Conservation (phyloP, 2,113 vertebrate species). For the Leuciscus idus region DNA sequence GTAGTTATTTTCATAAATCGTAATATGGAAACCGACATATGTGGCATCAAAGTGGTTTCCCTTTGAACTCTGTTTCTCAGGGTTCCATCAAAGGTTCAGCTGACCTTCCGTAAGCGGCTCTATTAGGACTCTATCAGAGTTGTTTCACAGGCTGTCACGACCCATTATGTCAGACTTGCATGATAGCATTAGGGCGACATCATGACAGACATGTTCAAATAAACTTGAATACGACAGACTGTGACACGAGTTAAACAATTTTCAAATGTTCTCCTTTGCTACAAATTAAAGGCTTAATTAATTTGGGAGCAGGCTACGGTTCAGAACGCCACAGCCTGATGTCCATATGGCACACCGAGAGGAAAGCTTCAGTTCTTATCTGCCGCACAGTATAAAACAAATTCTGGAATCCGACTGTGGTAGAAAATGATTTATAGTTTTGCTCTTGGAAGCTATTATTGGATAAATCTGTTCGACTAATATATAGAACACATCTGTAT, state of each 20-base stretch:
- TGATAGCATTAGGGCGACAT: conserved; percentile 12
- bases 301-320: conserved; percentile 37
- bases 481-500: not conserved
- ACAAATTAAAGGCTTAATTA: conserved; percentile 36
- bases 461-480: not conserved
- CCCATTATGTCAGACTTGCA: conserved; percentile 28
- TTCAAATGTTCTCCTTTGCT: conserved; percentile 11
- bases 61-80: conserved; percentile 20
- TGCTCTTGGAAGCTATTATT: not conserved
- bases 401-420: conserved; percentile 10
- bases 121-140: not conserved
- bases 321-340: conserved; percentile 32
- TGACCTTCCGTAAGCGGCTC: not conserved
- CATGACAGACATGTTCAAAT: conserved; percentile 25
- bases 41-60: not conserved
- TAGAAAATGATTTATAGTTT: conserved; percentile 13
- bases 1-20: not conserved
- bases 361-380: not conserved
- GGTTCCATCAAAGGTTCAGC: conserved; percentile 9
- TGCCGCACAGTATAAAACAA: not conserved
- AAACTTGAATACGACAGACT: conserved; percentile 25
- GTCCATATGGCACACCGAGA: conserved; percentile 30
- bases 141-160: conserved; percentile 28
- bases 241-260: conserved; percentile 16
- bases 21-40: not conserved